Evolutionary conservation across 2,113 vertebrate genomes (phyloP).

Genomic region (Pampusana beccarii): DNA sequence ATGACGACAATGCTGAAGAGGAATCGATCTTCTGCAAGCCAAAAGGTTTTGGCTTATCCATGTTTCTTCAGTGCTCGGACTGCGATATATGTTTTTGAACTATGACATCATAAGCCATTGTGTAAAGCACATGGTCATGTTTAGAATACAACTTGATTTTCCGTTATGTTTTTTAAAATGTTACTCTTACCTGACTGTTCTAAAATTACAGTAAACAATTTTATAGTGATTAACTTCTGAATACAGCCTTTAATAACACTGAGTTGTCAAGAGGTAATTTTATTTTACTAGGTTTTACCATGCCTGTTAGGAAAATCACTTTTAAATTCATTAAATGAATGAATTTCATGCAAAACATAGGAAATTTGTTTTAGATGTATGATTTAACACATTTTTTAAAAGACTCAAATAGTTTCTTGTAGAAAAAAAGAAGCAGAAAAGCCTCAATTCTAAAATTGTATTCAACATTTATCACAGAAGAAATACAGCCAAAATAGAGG

Average conservation of each 20-base stretch:
- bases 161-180: neutral
- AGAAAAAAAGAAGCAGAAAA: neutral
- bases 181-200: neutral
- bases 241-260: neutral
- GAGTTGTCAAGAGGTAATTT: neutral
- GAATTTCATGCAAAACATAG: neutral
- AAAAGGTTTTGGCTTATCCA: neutral
- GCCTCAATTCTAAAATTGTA: neutral
- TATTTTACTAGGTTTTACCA: neutral
- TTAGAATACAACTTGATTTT: neutral
- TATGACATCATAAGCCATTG: neutral
- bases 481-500: constrained; percentile 40
- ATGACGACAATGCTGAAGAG: neutral
- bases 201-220: neutral
- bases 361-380: constrained; percentile 5
- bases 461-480: neutral
- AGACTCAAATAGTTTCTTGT: neutral
- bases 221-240: neutral
- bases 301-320: neutral
- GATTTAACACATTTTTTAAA: constrained; percentile 7
- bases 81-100: neutral
- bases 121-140: neutral
- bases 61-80: neutral
- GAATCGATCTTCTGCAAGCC: neutral
- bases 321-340: constrained; percentile 27